Base-by-base conservation (phyloP, 2,113 vertebrate species). In the Telmatochromis sp. region DNA sequence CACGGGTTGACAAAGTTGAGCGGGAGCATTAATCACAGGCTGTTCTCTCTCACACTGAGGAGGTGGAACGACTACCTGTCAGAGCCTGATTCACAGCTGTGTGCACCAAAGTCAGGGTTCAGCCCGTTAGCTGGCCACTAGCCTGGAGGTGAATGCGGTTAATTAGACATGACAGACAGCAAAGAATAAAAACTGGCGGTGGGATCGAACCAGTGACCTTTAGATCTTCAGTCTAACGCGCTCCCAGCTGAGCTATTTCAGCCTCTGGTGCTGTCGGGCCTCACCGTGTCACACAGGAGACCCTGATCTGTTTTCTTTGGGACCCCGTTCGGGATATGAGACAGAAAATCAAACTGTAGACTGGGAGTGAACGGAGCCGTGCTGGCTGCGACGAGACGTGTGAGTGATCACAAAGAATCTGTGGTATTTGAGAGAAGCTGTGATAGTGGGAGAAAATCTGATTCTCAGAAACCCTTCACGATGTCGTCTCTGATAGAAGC, bases 231-330 rank as follows among this genome's bases (percentile, higher is more conserved):
- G 91, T 93, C 91, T 55, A 92, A 93, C 23, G 33, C 83, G 88
- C 90, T 91, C 90, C 90, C 88, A 93, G 89, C 89, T 87, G 91
- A 92, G 87, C 85, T 92, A 93, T 92, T 94, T 94, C 80, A 0
- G 82, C 92, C 2, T 1, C 1, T 12, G 68, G 2, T 2, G 2
- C 5, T 0, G 6, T 4, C 0, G 4, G 19, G 8, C 3, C 2
- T 7, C 5, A n/a, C 14, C 4, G 3, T 1, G 2, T 65, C 1
- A 8, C 51, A 1, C 17, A 17, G 35, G 57, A 87, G 83, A 82
- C 80, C 6, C 53, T 10, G 80, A 10, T 79, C 13, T 83, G 78
- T 91, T 93, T 89, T 87, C 35, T 80, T 90, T 83, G 21, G 37
- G 60, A 81, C 19, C 63, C 42, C 7, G 21, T 63, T 78, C 21